Evolutionary conservation across 2,888 invertebrate genomes (phyloP).

Genomic region (Drosophila vallismaia): DNA sequence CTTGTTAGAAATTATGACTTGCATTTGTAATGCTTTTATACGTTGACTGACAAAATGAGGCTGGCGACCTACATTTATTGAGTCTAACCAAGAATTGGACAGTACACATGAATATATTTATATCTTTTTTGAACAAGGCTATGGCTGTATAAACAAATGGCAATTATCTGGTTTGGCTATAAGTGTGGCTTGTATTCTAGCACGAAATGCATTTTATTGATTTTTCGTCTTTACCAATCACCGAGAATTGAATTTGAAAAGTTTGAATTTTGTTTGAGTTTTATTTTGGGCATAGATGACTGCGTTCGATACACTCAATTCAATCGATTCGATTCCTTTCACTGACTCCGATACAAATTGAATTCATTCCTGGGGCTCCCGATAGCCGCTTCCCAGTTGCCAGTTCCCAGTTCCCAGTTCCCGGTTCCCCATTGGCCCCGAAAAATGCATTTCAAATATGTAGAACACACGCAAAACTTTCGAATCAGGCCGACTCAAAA

Average conservation of each 20-base stretch:
- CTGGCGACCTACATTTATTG: too few species aligned
- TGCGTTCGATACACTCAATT: conserved; percentile 16
- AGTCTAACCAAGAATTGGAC: too few species aligned
- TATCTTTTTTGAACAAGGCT: not conserved
- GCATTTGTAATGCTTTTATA: too few species aligned
- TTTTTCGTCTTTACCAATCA: conserved; percentile 12
- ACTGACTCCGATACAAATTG: conserved; percentile 31
- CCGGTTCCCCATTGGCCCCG: not conserved
- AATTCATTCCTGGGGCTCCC: conserved; percentile 11
- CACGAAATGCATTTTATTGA: conserved; percentile 2
- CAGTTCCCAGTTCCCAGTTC: too few species aligned
- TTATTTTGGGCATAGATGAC: conserved; percentile 18
- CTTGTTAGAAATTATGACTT: too few species aligned
- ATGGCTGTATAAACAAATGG: not conserved
- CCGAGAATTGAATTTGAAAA: conserved; percentile 4
- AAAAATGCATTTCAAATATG: conserved; percentile 39
- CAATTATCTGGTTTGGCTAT: not conserved
- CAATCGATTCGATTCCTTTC: conserved; percentile 26
- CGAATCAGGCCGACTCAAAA: conserved; percentile 40
- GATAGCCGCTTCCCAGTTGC: not conserved
- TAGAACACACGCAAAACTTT: conserved; percentile 23
- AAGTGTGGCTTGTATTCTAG: not conserved
- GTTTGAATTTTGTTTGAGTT: conserved; percentile 16
- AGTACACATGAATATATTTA: too few species aligned
- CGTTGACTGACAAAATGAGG: too few species aligned